Evolutionary conservation across 2,888 invertebrate genomes (phyloP), one percentile per base, ranked within the genome.

Genomic region (Drosophila merina): DNA sequence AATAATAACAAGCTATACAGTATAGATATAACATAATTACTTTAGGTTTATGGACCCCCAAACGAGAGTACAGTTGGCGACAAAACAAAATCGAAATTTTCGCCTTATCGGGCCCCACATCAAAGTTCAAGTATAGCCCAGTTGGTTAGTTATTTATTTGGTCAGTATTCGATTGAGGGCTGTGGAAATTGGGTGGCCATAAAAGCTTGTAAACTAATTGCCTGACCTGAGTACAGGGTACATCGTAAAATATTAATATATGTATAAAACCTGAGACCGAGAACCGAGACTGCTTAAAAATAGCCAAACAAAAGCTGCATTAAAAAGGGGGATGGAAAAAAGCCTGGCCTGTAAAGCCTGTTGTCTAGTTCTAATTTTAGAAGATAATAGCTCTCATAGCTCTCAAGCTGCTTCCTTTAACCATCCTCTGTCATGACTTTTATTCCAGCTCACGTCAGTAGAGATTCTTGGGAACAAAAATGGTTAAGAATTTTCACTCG

Each of bases 391-490:
- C 62, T 48, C 64, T 42, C 40, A 28, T 28, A 28, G 28, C 38
- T 45, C 20, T 2, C 20, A 20, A 25, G 45, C 36, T 26, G 38
- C 31, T 51, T 28, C 30, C 49, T 8, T 5, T 33, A 38, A 38
- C 38, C 20, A 20, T 20, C 38, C 38, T 33, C 33, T 33, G 33
- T 48, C 38, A 50, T 54, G 40, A 31, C 57, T 67, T 68, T 75
- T 81, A 74, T 81, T 73, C 64, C 50, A 57, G 56, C 44, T 50
- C 79, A 75, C 72, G 67, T 62, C 72, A 57, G 51, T 50, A 70
- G 75, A 42, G 56, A 62, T 68, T 79, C 74, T 51, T 64, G 64
- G 64, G 52, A 30, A 72, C 38, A 8, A 62, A 14, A 48, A 31
- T 33, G 73, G 49, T 26, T 42, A 44, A 67, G 48, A 69, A 59